Evolutionary conservation across 2,113 vertebrate species (phyloP), one percentile per base, ranked within the genome.

Genomic region (Pygoscelis adeliae): DNA sequence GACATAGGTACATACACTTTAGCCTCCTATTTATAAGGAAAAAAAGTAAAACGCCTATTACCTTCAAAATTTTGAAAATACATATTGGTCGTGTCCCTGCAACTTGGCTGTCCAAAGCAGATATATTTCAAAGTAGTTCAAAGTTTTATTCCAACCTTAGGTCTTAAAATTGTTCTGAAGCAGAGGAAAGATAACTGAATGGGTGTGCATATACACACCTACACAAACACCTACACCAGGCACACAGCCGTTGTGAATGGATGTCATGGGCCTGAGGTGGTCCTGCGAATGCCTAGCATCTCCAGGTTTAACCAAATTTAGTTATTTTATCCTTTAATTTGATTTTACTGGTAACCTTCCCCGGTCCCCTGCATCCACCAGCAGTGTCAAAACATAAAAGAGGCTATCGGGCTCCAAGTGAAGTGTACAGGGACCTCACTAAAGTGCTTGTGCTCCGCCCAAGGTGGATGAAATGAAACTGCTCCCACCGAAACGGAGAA

Each of bases 201-300:
- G 32, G 21, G n/a, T 14, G 20, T 9, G 20, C 7, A 1, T 32
- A 15, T 19, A 27, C 30, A 32, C 5, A 7, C 15, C 26, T 46
- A 19, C 40, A 13, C 15, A 22, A 4, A 63, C 36, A 27, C 58
- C 29, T 17, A 22, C 27, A 27, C 8, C 1, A 2, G 10, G 6
- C 34, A 7, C 21, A 17, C 17, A 58, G 38, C 5, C 3, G 0
- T 25, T 0, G 1, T 22, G 46, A 16, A 38, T 0, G 2, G 72
- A 16, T 9, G 32, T 56, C 18, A 13, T 8, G n/a, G 52, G 27
- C 36, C 40, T 61, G 26, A 14, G 18, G 10, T 15, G 29, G 26
- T 61, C 53, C 67, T 72, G 55, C 0, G 2, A 56, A 26, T 2
- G 4, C 6, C 11, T 46, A 56, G 15, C 29, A 65, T 46, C 66